These are phyloP conservation scores for Zosterops hypoxanthus DNA, from an alignment of 2,113 vertebrate species.

Conservation along the genomic window DNA sequence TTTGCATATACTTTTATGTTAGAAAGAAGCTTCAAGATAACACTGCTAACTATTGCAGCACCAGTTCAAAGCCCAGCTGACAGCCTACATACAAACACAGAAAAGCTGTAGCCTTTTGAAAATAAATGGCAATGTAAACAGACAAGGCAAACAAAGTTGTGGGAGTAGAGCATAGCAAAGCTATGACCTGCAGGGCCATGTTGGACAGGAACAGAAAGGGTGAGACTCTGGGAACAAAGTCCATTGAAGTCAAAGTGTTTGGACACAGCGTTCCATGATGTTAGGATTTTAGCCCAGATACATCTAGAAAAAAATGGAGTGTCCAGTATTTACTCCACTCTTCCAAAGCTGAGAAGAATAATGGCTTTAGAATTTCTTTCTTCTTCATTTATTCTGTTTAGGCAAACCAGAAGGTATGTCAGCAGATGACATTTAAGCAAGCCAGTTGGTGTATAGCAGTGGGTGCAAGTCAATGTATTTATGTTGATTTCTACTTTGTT, in stretches of 20 bases:
- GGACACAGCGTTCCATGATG: not conserved
- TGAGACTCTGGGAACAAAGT: not conserved
- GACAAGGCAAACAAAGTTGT: not conserved
- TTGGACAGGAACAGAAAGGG: not conserved
- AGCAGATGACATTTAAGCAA: not conserved
- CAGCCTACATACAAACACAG: not conserved
- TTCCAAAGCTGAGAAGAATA: not conserved
- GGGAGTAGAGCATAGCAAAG: not conserved
- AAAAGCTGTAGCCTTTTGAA: not conserved
- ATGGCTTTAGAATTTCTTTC: not conserved
- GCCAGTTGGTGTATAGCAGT: not conserved
- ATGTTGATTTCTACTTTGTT: not conserved
- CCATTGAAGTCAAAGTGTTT: not conserved
- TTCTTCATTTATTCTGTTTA: not conserved
- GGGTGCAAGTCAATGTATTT: not conserved
- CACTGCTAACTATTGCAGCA: not conserved
- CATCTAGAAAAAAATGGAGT: not conserved
- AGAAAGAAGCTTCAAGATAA: not conserved
- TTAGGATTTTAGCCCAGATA: not conserved
- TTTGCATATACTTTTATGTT: slow-evolving; percentile 24
- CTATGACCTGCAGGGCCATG: not conserved
- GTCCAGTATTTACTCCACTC: not conserved
- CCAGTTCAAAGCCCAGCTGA: not conserved
- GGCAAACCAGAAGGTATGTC: not conserved
- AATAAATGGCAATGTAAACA: not conserved